Percentiles rank a stretch among this genome's conserved stretches.
Evolutionary conservation across 1,140 invertebrate genomes (phyloP).

Genomic region (Nymphalis io): DNA sequence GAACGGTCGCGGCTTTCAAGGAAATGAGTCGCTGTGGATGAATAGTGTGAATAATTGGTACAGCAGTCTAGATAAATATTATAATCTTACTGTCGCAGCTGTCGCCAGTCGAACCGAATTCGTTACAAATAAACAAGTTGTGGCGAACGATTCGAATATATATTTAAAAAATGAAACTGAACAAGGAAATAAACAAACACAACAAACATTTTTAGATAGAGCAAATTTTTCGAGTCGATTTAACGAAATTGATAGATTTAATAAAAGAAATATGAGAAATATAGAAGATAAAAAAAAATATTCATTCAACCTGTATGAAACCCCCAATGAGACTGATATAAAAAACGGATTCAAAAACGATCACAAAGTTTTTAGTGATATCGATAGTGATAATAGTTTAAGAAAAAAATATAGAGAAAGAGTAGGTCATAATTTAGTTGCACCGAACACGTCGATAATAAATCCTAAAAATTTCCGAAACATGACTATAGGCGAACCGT

Average conservation of each 20-base stretch:
- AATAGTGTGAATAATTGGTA: slow-evolving; percentile 57
- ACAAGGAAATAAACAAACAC: neutral
- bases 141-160: neutral
- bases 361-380: slow-evolving; percentile 20
- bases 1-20: neutral
- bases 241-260: slow-evolving; percentile 3
- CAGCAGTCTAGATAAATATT: slow-evolving; percentile 35
- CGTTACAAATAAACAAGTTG: neutral
- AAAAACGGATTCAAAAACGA: slow-evolving; percentile 10
- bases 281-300: neutral
- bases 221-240: neutral
- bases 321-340: neutral
- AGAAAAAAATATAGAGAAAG: slow-evolving; percentile 49
- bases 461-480: slow-evolving; percentile 57
- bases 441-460: slow-evolving; percentile 38
- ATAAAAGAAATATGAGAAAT: neutral
- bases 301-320: neutral
- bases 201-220: neutral
- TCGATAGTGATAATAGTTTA: slow-evolving; percentile 46
- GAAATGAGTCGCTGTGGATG: slow-evolving; percentile 32
- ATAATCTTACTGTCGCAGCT: neutral
- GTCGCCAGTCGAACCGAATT: neutral
- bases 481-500: slow-evolving; percentile 49
- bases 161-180: neutral
- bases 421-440: slow-evolving; percentile 47